Evolutionary conservation across 92 coral and sea anemone genomes (phyloP).

Genomic region (Porites divaricata): DNA sequence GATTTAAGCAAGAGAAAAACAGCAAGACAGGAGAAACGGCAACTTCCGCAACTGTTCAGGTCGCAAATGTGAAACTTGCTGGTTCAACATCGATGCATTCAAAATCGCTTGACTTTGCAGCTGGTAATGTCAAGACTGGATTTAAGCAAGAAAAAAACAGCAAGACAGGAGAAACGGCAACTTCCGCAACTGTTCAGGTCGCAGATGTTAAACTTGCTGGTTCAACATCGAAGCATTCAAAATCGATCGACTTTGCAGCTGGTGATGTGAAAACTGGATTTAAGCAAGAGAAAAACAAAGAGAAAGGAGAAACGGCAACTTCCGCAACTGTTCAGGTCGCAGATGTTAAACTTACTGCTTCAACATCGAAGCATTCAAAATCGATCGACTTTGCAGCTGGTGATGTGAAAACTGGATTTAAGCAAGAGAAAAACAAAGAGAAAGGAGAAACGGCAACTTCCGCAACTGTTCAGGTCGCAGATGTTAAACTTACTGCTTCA

Average conservation of each 20-base stretch:
- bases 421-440: neutral
- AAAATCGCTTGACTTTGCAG: neutral
- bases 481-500: neutral
- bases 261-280: slow-evolving; percentile 12
- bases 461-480: neutral
- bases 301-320: neutral
- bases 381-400: slow-evolving; percentile 1
- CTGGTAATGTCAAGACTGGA: neutral
- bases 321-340: slow-evolving; percentile 1
- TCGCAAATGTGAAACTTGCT: slow-evolving; percentile 9
- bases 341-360: slow-evolving; percentile 3
- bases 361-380: slow-evolving; percentile 12
- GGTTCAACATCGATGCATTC: slow-evolving; percentile 13
- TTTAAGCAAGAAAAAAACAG: slow-evolving; percentile 8
- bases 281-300: neutral
- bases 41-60: neutral
- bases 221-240: slow-evolving; percentile 14
- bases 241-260: slow-evolving; percentile 4
- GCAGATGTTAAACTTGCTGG: slow-evolving; percentile 3
- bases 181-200: slow-evolving; percentile 9
- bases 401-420: slow-evolving; percentile 13
- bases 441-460: neutral
- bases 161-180: neutral
- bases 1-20: slow-evolving; percentile 1
- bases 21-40: neutral